phyloP scores from a whole-genome alignment of 2,888 invertebrate genomes.

The Cerceris rybyensis region DNA sequence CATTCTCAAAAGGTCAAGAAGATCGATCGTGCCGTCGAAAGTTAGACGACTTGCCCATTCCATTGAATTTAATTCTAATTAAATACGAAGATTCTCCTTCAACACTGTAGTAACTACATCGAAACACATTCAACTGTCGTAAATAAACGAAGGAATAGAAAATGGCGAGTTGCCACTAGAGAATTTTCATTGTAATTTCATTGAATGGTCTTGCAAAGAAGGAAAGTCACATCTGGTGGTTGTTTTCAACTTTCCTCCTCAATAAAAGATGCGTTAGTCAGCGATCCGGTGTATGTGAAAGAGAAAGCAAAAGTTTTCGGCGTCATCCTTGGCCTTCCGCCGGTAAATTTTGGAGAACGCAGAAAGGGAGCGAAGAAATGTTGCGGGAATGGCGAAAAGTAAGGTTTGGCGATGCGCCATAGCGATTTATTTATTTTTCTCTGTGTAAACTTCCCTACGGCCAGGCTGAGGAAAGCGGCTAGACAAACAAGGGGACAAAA shows the following conservation, averaged over 20 bases:
- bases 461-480: slow-evolving; percentile 59
- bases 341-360: slow-evolving; percentile 51
- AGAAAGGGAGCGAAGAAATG: slow-evolving; percentile 40
- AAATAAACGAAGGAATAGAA: too few relatives aligned
- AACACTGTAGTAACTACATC: too few relatives aligned
- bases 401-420: slow-evolving; percentile 74
- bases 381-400: slow-evolving; percentile 56
- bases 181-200: slow-evolving; percentile 27
- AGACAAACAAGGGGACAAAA: slow-evolving; percentile 77
- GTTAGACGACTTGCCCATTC: too few relatives aligned
- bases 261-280: slow-evolving; percentile 42
- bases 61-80: too few relatives aligned
- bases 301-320: slow-evolving; percentile 57
- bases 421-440: slow-evolving; percentile 77
- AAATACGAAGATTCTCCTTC: too few relatives aligned
- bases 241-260: slow-evolving; percentile 37
- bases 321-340: slow-evolving; percentile 53
- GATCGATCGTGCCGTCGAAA: too few relatives aligned
- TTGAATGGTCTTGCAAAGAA: slow-evolving; percentile 18
- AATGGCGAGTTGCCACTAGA: too few relatives aligned
- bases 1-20: too few relatives aligned
- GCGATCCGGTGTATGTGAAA: slow-evolving; percentile 18
- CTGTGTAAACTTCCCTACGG: slow-evolving; percentile 54
- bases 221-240: slow-evolving; percentile 9
- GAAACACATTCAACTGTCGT: too few relatives aligned